Base-by-base conservation (phyloP, 2,888 invertebrate genomes). In the Arctia plantaginis region DNA sequence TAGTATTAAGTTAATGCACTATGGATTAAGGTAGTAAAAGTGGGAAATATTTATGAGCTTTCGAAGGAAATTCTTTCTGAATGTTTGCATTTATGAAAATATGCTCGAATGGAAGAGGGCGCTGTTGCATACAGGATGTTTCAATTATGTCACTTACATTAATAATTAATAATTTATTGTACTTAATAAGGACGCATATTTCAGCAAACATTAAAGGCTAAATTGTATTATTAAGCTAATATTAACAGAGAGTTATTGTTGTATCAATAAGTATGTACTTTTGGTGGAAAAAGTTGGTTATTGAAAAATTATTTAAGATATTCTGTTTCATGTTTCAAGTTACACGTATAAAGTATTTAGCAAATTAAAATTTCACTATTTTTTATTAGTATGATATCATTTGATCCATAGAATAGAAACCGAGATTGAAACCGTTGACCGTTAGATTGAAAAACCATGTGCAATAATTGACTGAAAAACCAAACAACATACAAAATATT, bases 81-180 rank as follows among this genome's bases (percentile, higher is more conserved):
- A 93, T 95, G 95, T 95, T 95, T 95, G 95, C 95, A 95, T 95
- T 95, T 95, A 95, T 95, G 94, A 95, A 95, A 95, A 95, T 95
- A 95, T 95, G 95, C 94, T 95, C 89, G 89, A 92, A 92, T 93
- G 91, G 92, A 93, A 91, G 91, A 91, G 91, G 92, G 88, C 80
- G 78, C 78, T 80, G 80, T 73, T 70, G 23, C 71, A 30, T 87
- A 92, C 90, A 89, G 92, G 88, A 6, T 87, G 90, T 68, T 81
- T 59, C 55, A 68, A 66, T 76, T 76, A 69, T 66, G 59, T 55
- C 68, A 75, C 39, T 18, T 27, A 23, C 18, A 18, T 71, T 44
- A 15, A 64, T 44, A 66, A 69, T 70, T 47, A 62, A 27, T 71
- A 35, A 47, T 65, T 76, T 72, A 74, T 67, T 13, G 1, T 18